Evolutionary conservation across 2,888 invertebrate genomes (phyloP).

Genomic region (Oligia fasciuncula): DNA sequence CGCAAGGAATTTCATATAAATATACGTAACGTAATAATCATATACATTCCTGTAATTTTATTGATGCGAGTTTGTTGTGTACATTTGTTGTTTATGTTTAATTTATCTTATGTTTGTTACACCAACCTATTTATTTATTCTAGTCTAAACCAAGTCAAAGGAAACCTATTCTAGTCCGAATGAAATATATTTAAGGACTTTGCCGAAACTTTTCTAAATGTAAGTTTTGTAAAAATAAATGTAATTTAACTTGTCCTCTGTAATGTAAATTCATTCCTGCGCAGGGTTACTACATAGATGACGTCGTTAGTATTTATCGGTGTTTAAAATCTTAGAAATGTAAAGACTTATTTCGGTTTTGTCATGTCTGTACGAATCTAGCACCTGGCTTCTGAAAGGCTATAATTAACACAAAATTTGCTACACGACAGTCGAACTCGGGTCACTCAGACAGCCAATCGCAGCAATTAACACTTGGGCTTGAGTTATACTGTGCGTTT

Average conservation of each 20-base stretch:
- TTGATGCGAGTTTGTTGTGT: conserved; percentile 71
- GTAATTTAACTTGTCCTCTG: conserved; percentile 72
- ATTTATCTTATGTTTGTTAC: conserved; percentile 76
- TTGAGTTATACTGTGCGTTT: not conserved
- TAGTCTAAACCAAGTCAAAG: conserved; percentile 75
- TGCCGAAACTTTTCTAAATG: conserved; percentile 63
- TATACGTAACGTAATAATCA: conserved; percentile 62
- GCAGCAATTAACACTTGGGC: too few relatives aligned
- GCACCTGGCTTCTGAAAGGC: conserved; percentile 13
- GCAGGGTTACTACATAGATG: conserved; percentile 73
- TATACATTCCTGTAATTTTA: conserved; percentile 78
- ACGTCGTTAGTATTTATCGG: conserved; percentile 64
- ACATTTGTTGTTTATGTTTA: conserved; percentile 75
- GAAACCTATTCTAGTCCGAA: conserved; percentile 74
- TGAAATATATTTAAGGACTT: conserved; percentile 62
- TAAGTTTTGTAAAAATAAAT: conserved; percentile 75
- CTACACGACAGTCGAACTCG: not conserved
- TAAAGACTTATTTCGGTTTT: conserved; percentile 66
- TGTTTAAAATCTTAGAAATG: conserved; percentile 67
- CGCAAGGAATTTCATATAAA: conserved; percentile 50
- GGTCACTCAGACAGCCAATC: not conserved
- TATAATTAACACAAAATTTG: not conserved
- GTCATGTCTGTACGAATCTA: conserved; percentile 63
- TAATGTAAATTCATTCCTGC: conserved; percentile 73
- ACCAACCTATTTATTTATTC: conserved; percentile 71